Conservation (phyloP, 2,113 vertebrate species). For the Ciconia maguari region DNA sequence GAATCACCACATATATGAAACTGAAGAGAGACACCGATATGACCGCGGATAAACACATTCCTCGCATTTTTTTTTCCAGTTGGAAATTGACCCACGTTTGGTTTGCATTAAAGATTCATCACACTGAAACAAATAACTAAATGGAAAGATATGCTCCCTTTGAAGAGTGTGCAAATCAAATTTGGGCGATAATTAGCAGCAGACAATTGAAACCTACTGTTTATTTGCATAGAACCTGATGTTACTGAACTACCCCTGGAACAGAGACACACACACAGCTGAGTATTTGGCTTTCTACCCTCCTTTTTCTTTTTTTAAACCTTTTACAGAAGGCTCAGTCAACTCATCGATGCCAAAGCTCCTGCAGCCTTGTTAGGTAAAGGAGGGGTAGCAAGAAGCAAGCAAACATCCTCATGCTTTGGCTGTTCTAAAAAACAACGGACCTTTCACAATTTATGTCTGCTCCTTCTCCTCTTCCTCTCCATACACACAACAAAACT, state of each 20-base stretch:
- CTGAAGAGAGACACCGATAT: constrained; percentile 8
- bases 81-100: constrained; percentile 57
- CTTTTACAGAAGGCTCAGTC: not conserved
- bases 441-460: not conserved
- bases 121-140: constrained; percentile 64
- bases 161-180: constrained; percentile 72
- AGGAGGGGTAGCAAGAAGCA: not conserved
- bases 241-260: not conserved
- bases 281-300: not conserved
- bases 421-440: not conserved
- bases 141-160: constrained; percentile 66
- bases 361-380: not conserved
- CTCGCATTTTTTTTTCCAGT: constrained; percentile 3
- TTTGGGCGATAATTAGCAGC: constrained; percentile 69
- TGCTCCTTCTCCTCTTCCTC: not conserved
- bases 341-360: not conserved
- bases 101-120: constrained; percentile 72
- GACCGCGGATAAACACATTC: constrained; percentile 50
- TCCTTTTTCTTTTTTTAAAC: not conserved
- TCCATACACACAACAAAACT: not conserved
- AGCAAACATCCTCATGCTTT: not conserved
- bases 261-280: not conserved
- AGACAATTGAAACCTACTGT: not conserved
- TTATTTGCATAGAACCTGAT: not conserved
- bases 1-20: constrained; percentile 17